Evolutionary conservation across 2,113 vertebrate species (phyloP), one percentile per base, ranked within the genome.

Genomic region (Arizona elegans): DNA sequence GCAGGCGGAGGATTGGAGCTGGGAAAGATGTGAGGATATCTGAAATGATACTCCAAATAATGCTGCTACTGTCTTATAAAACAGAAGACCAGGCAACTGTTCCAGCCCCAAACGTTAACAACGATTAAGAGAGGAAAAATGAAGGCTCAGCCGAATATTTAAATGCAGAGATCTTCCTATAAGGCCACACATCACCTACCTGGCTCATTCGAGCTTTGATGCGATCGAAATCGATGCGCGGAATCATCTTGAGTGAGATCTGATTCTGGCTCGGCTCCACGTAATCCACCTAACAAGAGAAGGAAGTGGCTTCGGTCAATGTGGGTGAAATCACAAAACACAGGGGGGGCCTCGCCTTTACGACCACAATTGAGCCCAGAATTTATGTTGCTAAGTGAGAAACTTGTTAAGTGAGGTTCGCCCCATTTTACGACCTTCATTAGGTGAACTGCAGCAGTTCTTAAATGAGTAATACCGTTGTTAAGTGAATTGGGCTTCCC

Each of bases 201-300:
- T 99, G 96, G 93, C 99, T 99, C 99, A 99, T 99, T 52, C 98
- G 98, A 86, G 98, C 99, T 95, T 99, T 99, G 97, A 99, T 99
- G 0, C 99, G 98, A 94, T 99, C 99, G 0, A 99, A 98, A 94
- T 99, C 99, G 0, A 99, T 99, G 10, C 99, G 98, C 0, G 99
- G 99, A 92, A 99, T 99, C 99, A 99, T 99, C 97, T 99, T 99
- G 90, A 99, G 97, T 0, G 99, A 99, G 95, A 99, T 99, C 92
- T 99, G 99, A 95, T 99, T 99, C 93, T 99, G 99, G 95, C 99
- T 99, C 1, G 99, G 99, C 96, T 99, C 99, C 92, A 99, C 99
- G 0, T 99, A 99, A 94, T 99, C 99, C 96, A 99, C 99, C 99
- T 99, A 95, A 58, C 81, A 33, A 6, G 0, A 50, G 8, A 8